A percentile compares a stretch with the other conserved stretches of the same genome.
phyloP scores from a whole-genome alignment of 2,797 vertebrate genomes.

The Silurus aristotelis region DNA sequence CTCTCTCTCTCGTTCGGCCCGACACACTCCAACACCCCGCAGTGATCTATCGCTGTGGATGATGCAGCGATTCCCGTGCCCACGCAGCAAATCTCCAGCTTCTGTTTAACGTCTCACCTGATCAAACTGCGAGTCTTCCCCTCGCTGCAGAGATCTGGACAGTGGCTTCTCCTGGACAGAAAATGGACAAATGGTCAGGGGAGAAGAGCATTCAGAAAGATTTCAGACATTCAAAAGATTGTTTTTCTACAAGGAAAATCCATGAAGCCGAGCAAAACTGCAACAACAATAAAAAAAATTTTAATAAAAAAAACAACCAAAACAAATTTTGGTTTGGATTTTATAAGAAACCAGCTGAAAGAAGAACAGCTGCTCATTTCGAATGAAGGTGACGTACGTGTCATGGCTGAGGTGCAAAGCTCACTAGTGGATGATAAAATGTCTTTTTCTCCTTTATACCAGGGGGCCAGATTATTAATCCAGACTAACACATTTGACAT shows the following conservation, averaged over 20 bases:
- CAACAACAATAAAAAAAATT: background rate
- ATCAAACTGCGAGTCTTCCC: slow-evolving; percentile 99
- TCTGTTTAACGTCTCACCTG: slow-evolving; percentile 79
- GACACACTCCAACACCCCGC: slow-evolving; percentile 67
- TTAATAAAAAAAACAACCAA: background rate
- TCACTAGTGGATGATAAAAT: background rate
- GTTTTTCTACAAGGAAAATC: background rate
- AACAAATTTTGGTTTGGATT: background rate
- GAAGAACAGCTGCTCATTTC: background rate
- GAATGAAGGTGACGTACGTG: background rate
- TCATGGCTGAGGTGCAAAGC: background rate
- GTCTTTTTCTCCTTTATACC: no score
- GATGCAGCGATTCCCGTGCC: slow-evolving; percentile 73
- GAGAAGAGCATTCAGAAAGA: background rate
- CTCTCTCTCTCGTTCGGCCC: slow-evolving; percentile 68
- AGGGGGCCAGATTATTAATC: no score
- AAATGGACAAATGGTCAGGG: background rate
- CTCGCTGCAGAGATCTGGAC: slow-evolving; percentile 97
- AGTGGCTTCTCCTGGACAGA: slow-evolving; percentile 88
- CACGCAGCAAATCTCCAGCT: slow-evolving; percentile 13
- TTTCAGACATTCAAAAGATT: background rate
- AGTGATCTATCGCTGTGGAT: slow-evolving; percentile 76
- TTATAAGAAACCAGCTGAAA: background rate
- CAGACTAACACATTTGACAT: no score
- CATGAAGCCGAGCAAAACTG: background rate